A percentile compares a stretch with the other conserved stretches of the same genome.
phyloP scores from a whole-genome alignment of 2,113 vertebrate genomes.

The Chloropsis cyanopogon region DNA sequence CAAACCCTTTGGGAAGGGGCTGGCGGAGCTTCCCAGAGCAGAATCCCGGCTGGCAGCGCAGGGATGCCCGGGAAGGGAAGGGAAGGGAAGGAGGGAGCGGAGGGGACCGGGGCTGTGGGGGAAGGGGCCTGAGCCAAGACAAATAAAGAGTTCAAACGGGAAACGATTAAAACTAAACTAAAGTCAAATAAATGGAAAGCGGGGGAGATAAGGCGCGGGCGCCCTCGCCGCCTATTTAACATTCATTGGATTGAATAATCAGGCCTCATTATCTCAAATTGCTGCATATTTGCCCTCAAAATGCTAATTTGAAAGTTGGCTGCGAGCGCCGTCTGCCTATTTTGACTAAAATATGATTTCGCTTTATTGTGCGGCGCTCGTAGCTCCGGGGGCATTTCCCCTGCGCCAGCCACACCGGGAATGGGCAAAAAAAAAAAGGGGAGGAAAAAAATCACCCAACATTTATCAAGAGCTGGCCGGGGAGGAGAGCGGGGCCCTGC shows the following conservation, averaged over 20 bases:
- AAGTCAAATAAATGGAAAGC: conserved; percentile 87
- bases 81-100: background rate
- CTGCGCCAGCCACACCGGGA: conserved; percentile 10
- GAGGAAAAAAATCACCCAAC: conserved; percentile 51
- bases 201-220: conserved; percentile 87
- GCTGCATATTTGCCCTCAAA: conserved; percentile 99
- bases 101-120: too few relatives aligned
- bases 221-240: conserved; percentile 97
- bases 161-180: conserved; percentile 84
- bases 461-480: conserved; percentile 82
- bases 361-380: conserved; percentile 79
- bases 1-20: fast-evolving
- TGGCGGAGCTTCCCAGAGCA: fast-evolving
- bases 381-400: conserved; percentile 84
- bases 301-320: conserved; percentile 99
- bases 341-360: conserved; percentile 84
- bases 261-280: conserved; percentile 99
- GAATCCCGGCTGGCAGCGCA: background rate
- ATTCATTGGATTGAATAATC: conserved; percentile 99
- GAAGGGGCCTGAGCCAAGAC: conserved; percentile 35
- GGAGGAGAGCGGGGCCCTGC: conserved; percentile 75
- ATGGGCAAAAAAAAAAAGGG: background rate
- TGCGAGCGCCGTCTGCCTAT: conserved; percentile 87
- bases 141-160: conserved; percentile 94
- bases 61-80: background rate